Conservation (phyloP, 2,888 invertebrate species). For the Mesochorus sp. region DNA sequence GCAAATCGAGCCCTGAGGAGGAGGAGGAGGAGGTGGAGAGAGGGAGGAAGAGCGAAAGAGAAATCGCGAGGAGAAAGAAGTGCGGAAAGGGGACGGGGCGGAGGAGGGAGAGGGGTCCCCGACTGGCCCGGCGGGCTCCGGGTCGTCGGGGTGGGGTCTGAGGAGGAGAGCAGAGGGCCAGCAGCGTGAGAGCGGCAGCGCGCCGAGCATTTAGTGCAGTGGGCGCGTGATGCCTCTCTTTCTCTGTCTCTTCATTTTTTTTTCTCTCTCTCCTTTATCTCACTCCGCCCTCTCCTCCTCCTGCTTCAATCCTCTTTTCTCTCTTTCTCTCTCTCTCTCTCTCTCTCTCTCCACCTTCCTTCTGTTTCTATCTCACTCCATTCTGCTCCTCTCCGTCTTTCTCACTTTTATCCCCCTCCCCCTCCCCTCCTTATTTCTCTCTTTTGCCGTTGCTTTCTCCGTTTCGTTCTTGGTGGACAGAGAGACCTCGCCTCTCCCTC, state of each 20-base stretch:
- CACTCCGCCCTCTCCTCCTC: conserved; percentile 40
- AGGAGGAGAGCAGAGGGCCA: conserved; percentile 50
- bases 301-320: conserved; percentile 45
- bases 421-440: conserved; percentile 40
- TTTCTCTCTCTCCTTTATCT: conserved; percentile 50
- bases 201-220: conserved; percentile 76
- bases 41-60: conserved; percentile 1
- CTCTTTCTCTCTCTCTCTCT: conserved; percentile 35
- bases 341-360: conserved; percentile 28
- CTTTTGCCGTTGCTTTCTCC: conserved; percentile 46
- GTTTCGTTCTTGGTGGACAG: conserved; percentile 4
- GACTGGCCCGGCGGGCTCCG: conserved; percentile 56
- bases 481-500: conserved; percentile 40
- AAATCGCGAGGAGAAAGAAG: conserved; percentile 16
- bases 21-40: not conserved
- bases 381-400: not conserved
- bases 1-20: conserved; percentile 46
- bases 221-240: conserved; percentile 68
- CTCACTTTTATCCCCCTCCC: conserved; percentile 44
- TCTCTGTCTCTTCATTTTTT: conserved; percentile 20
- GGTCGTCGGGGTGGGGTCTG: conserved; percentile 64
- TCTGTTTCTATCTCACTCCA: conserved; percentile 45
- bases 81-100: conserved; percentile 18
- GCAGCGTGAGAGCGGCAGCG: conserved; percentile 74
- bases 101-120: conserved; percentile 47